phyloP scores from a whole-genome alignment of 2,797 vertebrate species.

The Cygnus olor region DNA sequence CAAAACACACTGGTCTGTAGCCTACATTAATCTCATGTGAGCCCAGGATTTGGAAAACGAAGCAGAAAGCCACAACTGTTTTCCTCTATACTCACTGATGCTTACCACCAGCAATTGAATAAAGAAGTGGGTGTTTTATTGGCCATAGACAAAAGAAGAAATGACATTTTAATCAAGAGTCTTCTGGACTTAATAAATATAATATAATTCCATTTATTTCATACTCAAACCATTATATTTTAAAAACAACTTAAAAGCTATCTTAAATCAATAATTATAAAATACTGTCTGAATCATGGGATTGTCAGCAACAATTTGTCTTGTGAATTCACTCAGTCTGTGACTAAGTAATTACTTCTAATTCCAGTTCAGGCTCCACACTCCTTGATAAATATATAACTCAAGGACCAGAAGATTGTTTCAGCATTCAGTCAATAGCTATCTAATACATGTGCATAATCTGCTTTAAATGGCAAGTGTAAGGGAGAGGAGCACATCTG shows the following conservation, averaged over 20 bases:
- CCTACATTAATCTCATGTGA: background rate
- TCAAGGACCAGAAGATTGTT: background rate
- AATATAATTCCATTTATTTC: background rate
- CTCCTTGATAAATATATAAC: background rate
- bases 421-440: background rate
- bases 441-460: accelerated
- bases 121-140: background rate
- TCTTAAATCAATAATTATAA: background rate
- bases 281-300: background rate
- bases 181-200: background rate
- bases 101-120: background rate
- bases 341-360: background rate
- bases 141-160: background rate
- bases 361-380: background rate
- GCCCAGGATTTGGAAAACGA: background rate
- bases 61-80: background rate
- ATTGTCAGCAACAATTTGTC: background rate
- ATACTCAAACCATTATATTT: background rate
- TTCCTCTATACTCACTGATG: background rate
- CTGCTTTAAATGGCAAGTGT: background rate
- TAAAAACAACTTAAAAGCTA: background rate
- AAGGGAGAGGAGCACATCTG: background rate
- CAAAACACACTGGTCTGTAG: background rate
- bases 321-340: background rate
- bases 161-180: background rate